Evolutionary conservation across 2,797 vertebrate species (phyloP).

Genomic region (Botia kubotai): DNA sequence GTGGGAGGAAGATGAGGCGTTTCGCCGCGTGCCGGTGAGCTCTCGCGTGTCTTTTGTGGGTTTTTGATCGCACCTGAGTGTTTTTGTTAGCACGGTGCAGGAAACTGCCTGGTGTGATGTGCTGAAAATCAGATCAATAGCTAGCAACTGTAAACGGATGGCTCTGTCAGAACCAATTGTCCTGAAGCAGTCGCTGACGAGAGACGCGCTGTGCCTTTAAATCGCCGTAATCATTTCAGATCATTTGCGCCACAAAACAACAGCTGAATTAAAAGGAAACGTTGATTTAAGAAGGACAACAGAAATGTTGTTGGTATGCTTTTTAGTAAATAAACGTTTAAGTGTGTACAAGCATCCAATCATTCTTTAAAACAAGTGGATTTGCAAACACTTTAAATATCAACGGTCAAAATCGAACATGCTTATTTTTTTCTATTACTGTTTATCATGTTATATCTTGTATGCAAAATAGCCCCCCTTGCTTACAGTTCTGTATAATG

Average conservation of each 20-base stretch:
- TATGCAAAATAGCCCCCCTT: no score
- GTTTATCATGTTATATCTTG: no score
- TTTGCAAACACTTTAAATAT: not conserved
- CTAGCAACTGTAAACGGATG: conserved; percentile 69
- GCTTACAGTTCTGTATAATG: no score
- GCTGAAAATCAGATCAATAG: conserved; percentile 76
- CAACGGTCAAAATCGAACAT: no score
- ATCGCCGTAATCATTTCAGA: conserved; percentile 51
- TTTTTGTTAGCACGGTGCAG: conserved; percentile 74
- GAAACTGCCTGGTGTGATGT: conserved; percentile 76
- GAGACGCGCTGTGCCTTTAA: conserved; percentile 50
- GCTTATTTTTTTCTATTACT: no score
- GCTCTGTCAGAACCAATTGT: conserved; percentile 59
- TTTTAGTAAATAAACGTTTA: not conserved
- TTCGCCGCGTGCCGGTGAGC: conserved; percentile 70
- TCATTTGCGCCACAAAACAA: conserved; percentile 5
- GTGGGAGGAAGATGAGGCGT: conserved; percentile 56
- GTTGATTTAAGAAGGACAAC: not conserved
- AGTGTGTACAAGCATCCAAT: not conserved
- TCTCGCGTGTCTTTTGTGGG: conserved; percentile 58
- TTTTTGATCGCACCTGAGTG: conserved; percentile 81
- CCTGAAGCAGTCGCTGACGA: conserved; percentile 53
- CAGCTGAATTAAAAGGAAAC: conserved; percentile 16
- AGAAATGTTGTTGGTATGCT: not conserved
- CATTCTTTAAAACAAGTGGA: not conserved